These are phyloP conservation scores for Sphaerophoria rueppellii DNA, from an alignment of 2,888 invertebrate genomes.

Conservation along the genomic window DNA sequence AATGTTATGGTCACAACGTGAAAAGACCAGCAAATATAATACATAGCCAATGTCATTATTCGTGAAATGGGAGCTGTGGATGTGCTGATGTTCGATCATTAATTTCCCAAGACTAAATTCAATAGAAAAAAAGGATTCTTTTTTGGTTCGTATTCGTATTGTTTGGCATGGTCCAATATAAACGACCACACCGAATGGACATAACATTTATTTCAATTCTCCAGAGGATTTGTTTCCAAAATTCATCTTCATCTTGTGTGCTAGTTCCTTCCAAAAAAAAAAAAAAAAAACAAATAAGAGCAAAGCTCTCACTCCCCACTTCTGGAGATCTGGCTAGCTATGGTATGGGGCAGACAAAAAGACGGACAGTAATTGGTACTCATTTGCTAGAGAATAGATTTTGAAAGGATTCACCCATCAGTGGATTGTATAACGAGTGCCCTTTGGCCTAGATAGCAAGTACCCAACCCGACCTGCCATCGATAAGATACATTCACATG, in stretches of 20 bases:
- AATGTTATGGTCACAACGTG: constrained; percentile 42
- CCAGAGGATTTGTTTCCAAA: constrained; percentile 19
- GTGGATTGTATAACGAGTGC: background rate
- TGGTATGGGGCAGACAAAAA: constrained; percentile 34
- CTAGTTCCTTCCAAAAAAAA: constrained; percentile 3
- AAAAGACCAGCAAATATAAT: constrained; percentile 23
- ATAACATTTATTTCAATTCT: background rate
- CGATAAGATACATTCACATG: constrained; percentile 12
- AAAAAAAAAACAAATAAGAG: constrained; percentile 7
- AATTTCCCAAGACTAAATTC: constrained; percentile 67
- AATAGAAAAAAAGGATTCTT: constrained; percentile 43
- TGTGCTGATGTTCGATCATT: constrained; percentile 48
- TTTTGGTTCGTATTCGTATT: background rate
- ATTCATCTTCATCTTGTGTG: constrained; percentile 30
- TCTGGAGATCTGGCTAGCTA: too few species aligned
- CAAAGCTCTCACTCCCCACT: background rate
- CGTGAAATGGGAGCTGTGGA: background rate
- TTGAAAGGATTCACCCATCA: constrained; percentile 46
- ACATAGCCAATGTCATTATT: background rate
- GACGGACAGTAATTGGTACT: constrained; percentile 57
- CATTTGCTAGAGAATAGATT: constrained; percentile 57
- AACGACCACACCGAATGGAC: constrained; percentile 1
- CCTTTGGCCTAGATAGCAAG: constrained; percentile 17
- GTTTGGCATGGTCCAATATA: background rate
- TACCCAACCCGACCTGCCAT: background rate